Evolutionary conservation across 2,113 vertebrate genomes (phyloP).

Genomic region (Hyperopisus bebe): DNA sequence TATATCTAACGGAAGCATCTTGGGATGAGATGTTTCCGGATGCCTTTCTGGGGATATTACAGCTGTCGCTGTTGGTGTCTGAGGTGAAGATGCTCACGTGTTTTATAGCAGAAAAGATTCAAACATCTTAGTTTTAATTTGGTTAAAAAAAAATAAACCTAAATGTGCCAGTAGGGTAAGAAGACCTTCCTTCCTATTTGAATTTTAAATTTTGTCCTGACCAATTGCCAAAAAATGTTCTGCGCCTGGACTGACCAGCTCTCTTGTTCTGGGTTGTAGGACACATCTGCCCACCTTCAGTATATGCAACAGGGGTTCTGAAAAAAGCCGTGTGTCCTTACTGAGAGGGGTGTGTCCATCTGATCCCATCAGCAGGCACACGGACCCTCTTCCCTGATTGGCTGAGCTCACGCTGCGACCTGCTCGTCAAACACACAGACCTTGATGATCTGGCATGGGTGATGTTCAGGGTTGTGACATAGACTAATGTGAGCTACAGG

Average conservation of each 20-base stretch:
- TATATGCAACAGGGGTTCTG: not conserved
- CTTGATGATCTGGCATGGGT: not conserved
- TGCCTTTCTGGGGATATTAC: not conserved
- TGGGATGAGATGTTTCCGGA: not conserved
- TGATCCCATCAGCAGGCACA: not conserved
- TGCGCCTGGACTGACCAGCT: not conserved
- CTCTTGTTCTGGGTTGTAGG: not conserved
- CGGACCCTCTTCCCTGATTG: not conserved
- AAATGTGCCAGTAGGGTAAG: not conserved
- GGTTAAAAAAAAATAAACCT: not conserved
- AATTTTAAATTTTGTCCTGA: not conserved
- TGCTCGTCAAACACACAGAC: not conserved
- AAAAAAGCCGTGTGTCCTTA: not conserved
- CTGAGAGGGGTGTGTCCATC: not conserved
- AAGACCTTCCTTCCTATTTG: not conserved
- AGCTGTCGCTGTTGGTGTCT: not conserved
- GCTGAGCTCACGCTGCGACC: not conserved
- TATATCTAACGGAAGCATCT: not conserved
- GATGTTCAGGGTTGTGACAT: not conserved
- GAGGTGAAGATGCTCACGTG: not conserved
- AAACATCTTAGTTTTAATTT: not conserved
- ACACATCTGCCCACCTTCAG: not conserved
- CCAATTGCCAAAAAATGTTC: not conserved
- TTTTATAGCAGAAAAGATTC: not conserved
- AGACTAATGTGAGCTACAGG: constrained; percentile 57